These are phyloP conservation scores for Protula sp. DNA, from an alignment of 2,888 invertebrate species.

Conservation along the genomic window DNA sequence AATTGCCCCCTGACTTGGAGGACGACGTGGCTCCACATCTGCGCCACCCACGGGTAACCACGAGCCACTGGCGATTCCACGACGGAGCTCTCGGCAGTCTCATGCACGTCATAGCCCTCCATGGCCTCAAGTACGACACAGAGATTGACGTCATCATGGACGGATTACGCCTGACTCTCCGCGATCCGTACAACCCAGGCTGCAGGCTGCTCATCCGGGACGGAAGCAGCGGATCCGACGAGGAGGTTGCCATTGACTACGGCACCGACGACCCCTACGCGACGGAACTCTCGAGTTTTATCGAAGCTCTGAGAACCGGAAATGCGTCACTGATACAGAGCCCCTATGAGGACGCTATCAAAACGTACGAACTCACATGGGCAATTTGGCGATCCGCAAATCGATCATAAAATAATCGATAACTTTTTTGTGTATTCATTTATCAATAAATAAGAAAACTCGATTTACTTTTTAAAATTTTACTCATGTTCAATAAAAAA, in stretches of 20 bases:
- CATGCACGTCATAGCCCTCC: slow-evolving; percentile 12
- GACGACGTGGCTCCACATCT: neutral
- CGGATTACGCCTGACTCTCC: slow-evolving; percentile 9
- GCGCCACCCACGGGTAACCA: slow-evolving; percentile 10
- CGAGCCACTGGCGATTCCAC: slow-evolving; percentile 11
- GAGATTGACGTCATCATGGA: slow-evolving; percentile 12
- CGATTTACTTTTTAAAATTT: too few relatives aligned
- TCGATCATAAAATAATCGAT: too few relatives aligned
- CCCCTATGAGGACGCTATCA: slow-evolving; percentile 13
- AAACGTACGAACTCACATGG: slow-evolving; percentile 13
- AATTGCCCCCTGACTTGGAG: neutral
- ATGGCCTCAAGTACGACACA: slow-evolving; percentile 8
- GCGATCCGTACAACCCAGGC: slow-evolving; percentile 9
- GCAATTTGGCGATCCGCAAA: slow-evolving; percentile 7
- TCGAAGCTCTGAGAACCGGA: slow-evolving; percentile 7
- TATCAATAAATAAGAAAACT: too few relatives aligned
- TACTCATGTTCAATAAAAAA: too few relatives aligned
- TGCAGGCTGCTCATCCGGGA: slow-evolving; percentile 10
- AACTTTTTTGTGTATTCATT: too few relatives aligned
- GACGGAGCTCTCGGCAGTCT: slow-evolving; percentile 13
- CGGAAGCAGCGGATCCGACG: neutral
- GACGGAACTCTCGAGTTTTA: slow-evolving; percentile 6
- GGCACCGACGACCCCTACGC: slow-evolving; percentile 11
- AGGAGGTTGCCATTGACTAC: neutral
- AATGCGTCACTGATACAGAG: slow-evolving; percentile 1